These are phyloP conservation scores for Aix galericulata DNA, from an alignment of 2,113 vertebrate species.

Conservation along the genomic window DNA sequence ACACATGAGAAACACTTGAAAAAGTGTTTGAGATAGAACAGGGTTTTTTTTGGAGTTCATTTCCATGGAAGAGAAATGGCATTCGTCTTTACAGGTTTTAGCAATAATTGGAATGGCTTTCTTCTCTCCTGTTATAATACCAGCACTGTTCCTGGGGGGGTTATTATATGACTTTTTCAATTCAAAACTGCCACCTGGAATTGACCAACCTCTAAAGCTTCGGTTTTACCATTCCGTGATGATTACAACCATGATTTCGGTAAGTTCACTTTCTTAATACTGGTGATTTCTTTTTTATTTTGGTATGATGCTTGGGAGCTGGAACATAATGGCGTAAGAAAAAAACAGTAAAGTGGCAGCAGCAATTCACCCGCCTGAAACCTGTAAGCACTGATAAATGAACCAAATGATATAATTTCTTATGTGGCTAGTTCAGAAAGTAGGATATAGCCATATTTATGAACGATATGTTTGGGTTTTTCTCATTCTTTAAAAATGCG, in stretches of 20 bases:
- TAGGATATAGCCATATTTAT: neutral
- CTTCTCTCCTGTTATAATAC: constrained; percentile 18
- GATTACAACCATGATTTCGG: neutral
- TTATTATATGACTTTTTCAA: neutral
- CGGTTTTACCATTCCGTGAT: neutral
- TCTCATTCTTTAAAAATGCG: neutral
- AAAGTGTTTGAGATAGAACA: neutral
- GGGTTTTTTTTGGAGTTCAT: neutral
- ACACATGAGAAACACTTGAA: neutral
- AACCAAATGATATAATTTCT: neutral
- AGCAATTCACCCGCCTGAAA: neutral
- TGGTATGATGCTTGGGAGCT: neutral
- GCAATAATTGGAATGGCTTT: neutral
- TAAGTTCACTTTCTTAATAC: constrained; percentile 37
- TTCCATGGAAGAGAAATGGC: neutral
- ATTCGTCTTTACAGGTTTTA: neutral
- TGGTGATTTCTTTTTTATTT: neutral
- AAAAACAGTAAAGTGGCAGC: neutral
- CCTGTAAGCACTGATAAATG: neutral
- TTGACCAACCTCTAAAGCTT: constrained; percentile 62
- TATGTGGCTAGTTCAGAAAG: neutral
- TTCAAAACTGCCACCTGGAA: constrained; percentile 47
- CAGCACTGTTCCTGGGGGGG: neutral
- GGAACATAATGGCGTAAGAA: neutral
- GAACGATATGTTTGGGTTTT: neutral